Conservation (phyloP, 2,113 vertebrate genomes). For the Gopherus evgoodei region DNA sequence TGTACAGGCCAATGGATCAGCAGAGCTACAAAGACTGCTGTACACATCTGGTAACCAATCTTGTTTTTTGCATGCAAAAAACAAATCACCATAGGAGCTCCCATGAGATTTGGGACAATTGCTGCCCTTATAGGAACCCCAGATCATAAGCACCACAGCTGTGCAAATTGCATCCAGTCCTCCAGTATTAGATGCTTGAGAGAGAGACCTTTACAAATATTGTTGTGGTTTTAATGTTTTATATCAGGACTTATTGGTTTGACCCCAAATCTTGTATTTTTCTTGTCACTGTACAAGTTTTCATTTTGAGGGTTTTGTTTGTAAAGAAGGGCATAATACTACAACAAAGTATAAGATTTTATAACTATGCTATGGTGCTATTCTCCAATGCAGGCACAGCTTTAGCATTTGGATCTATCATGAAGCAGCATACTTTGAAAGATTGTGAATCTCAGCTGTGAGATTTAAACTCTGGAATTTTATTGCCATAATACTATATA, state of each 20-base stretch:
- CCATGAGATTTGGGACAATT: background rate
- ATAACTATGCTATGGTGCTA: rapidly evolving
- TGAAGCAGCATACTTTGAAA: background rate
- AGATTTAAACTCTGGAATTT: background rate
- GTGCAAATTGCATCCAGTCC: background rate
- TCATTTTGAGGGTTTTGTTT: background rate
- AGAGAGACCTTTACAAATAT: background rate
- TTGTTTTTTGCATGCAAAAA: background rate
- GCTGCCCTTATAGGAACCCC: background rate
- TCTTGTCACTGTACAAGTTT: background rate
- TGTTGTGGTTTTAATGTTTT: background rate
- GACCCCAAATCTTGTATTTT: background rate
- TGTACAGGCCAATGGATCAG: background rate
- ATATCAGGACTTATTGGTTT: background rate
- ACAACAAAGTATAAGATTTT: background rate
- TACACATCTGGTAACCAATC: background rate
- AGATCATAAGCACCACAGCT: background rate
- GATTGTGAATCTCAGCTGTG: background rate
- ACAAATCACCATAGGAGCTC: background rate
- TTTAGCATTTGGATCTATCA: background rate
- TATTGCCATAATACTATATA: background rate
- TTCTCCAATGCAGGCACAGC: background rate
- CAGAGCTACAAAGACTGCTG: background rate
- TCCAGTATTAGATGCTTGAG: background rate
- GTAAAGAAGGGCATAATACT: background rate